Percentiles rank a stretch among this genome's conserved stretches.
Evolutionary conservation across 2,113 vertebrate species (phyloP).

Genomic region (Dromas ardeola): DNA sequence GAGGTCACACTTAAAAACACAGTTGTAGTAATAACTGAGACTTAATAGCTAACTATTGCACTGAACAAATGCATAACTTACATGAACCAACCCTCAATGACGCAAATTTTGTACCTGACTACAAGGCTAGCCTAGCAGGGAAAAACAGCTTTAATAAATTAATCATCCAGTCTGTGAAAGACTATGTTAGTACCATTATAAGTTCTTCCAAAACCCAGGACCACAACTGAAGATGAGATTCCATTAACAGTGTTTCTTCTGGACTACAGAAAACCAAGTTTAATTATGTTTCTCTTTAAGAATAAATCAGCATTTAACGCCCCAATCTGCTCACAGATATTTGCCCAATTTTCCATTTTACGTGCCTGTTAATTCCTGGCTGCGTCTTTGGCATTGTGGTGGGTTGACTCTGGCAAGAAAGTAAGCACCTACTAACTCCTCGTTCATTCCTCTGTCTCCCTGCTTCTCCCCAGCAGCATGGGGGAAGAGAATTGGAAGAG

Average conservation of each 20-base stretch:
- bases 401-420: background rate
- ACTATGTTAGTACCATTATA: too few relatives aligned
- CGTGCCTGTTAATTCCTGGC: background rate
- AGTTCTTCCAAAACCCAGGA: background rate
- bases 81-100: background rate
- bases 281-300: background rate
- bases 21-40: background rate
- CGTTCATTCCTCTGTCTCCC: background rate
- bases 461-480: accelerated
- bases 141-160: background rate
- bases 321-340: background rate
- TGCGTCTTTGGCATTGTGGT: accelerated
- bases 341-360: background rate
- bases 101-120: background rate
- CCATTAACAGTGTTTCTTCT: background rate
- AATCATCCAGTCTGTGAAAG: background rate
- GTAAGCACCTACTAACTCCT: background rate
- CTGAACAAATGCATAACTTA: accelerated
- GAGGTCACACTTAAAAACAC: background rate
- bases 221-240: background rate
- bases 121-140: background rate
- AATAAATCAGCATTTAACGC: background rate
- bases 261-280: background rate
- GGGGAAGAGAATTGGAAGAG: background rate
- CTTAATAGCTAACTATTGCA: background rate